Percentiles rank a stretch among this genome's conserved stretches.
phyloP scores from a whole-genome alignment of 2,888 invertebrate species.

The Drosophila meridionalis region DNA sequence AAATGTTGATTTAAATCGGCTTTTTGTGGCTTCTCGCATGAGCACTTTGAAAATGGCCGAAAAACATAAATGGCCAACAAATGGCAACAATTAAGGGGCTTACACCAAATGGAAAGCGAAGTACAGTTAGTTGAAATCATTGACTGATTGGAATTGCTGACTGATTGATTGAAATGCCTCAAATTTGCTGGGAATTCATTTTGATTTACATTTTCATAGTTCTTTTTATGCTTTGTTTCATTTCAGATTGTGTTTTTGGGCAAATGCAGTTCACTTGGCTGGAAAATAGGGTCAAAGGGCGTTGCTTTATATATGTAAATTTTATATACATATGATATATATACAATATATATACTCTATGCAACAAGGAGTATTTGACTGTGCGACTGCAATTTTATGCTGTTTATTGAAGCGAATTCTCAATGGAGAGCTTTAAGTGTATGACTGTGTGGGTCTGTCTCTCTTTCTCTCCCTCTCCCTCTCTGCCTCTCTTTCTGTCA shows the following conservation, averaged over 20 bases:
- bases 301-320: neutral
- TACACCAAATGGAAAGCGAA: neutral
- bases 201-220: neutral
- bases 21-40: neutral
- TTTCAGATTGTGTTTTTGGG: neutral
- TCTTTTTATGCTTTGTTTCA: neutral
- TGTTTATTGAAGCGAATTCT: neutral
- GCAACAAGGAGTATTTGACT: neutral
- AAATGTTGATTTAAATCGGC: neutral
- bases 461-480: no score
- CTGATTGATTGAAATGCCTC: neutral
- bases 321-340: neutral
- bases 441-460: neutral
- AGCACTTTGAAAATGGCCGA: neutral
- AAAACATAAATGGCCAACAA: constrained; percentile 5
- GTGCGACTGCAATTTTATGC: constrained; percentile 4
- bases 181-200: neutral
- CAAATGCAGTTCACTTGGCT: constrained; percentile 6
- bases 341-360: neutral
- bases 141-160: neutral
- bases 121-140: neutral
- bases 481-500: no score
- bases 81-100: neutral
- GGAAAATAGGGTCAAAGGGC: constrained; percentile 7
- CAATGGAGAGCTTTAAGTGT: neutral